phyloP scores from a whole-genome alignment of 2,888 invertebrate genomes.

The Aplocera efformata region DNA sequence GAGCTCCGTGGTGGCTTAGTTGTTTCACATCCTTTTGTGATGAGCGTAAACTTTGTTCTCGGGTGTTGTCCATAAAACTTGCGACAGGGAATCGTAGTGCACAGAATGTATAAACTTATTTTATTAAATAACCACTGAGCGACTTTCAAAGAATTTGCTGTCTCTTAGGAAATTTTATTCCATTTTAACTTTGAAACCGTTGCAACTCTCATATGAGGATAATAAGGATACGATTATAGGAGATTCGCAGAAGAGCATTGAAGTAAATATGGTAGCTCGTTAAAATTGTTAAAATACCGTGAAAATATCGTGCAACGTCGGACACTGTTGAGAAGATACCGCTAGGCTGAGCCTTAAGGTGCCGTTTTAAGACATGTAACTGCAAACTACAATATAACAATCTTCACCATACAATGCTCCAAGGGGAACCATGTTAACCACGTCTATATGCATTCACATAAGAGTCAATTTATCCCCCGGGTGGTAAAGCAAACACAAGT shows the following conservation, averaged over 20 bases:
- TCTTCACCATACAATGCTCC: no score
- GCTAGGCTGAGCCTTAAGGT: constrained; percentile 39
- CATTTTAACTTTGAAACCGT: constrained; percentile 2
- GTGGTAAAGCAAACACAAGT: no score
- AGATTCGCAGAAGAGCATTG: constrained; percentile 54
- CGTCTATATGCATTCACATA: no score
- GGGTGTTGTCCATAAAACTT: no score
- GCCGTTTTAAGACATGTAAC: constrained; percentile 31
- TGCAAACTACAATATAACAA: neutral
- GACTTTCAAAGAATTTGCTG: constrained; percentile 6
- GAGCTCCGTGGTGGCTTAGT: no score
- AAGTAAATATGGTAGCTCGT: constrained; percentile 74
- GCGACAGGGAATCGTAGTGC: no score
- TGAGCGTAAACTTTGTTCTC: no score
- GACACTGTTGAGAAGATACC: constrained; percentile 59
- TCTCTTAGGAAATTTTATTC: constrained; percentile 3
- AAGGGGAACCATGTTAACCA: no score
- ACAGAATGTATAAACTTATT: no score
- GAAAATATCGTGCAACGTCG: constrained; percentile 70
- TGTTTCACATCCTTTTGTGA: no score
- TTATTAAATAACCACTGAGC: no score
- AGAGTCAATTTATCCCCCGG: no score
- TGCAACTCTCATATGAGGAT: constrained; percentile 9
- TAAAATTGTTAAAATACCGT: constrained; percentile 80
- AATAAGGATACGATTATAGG: constrained; percentile 48